A percentile compares a stretch with the other conserved stretches of the same genome.
Evolutionary conservation across 1,140 invertebrate genomes (phyloP).

Genomic region (Orius laevigatus): DNA sequence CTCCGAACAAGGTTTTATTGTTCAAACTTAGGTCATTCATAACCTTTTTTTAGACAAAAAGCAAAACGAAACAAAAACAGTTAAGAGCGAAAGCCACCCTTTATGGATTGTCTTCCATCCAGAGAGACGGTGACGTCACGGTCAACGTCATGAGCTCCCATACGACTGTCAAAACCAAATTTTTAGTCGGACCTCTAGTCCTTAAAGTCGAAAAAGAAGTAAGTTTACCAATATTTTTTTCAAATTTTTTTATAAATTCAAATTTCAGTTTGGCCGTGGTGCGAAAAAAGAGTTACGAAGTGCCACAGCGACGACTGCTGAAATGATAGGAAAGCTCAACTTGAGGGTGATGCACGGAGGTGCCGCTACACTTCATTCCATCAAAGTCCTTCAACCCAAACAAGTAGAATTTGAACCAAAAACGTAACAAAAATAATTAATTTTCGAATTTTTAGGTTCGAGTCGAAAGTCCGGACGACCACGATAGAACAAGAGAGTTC

Average conservation of each 20-base stretch:
- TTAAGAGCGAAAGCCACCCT: constrained; percentile 53
- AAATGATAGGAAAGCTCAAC: constrained; percentile 64
- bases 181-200: constrained; percentile 56
- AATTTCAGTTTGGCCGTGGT: constrained; percentile 48
- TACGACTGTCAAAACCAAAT: constrained; percentile 64
- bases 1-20: constrained; percentile 6
- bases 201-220: constrained; percentile 67
- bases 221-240: constrained; percentile 18
- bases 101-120: constrained; percentile 56
- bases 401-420: constrained; percentile 38
- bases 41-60: constrained; percentile 1
- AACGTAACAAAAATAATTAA: neutral
- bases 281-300: constrained; percentile 58
- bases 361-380: constrained; percentile 58
- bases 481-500: constrained; percentile 63
- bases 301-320: constrained; percentile 65
- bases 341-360: constrained; percentile 58
- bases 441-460: constrained; percentile 42
- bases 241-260: neutral
- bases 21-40: neutral
- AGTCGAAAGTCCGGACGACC: constrained; percentile 60
- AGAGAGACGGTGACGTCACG: constrained; percentile 55
- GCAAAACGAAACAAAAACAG: constrained; percentile 18
- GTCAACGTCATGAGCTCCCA: constrained; percentile 60
- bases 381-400: constrained; percentile 67